Percentiles rank a stretch among this genome's conserved stretches.
phyloP scores from a whole-genome alignment of 1,140 invertebrate species.

The Globodera rostochiensis region DNA sequence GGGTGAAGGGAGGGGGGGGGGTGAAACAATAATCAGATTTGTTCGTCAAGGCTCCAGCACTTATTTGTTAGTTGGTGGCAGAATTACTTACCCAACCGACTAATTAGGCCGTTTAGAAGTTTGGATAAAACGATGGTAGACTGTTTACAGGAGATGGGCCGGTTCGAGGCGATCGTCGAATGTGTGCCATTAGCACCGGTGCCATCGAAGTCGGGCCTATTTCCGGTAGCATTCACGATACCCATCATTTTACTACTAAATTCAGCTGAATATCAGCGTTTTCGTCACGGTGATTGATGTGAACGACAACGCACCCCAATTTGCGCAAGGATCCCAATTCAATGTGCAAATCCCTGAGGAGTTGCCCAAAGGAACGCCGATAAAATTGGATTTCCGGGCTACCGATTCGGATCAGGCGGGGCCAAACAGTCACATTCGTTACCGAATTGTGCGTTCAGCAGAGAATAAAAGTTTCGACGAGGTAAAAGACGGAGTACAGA shows the following conservation, averaged over 20 bases:
- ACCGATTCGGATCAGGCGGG: constrained; percentile 86
- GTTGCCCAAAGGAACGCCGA: constrained; percentile 77
- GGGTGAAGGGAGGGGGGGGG: too few species aligned
- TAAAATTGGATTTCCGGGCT: constrained; percentile 81
- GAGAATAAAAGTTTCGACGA: neutral
- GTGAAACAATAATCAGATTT: too few species aligned
- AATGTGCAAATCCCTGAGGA: constrained; percentile 86
- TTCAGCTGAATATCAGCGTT: constrained; percentile 51
- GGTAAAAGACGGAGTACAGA: neutral
- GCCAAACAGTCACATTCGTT: constrained; percentile 89
- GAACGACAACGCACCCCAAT: constrained; percentile 89
- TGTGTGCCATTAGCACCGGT: constrained; percentile 40
- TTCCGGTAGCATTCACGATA: neutral
- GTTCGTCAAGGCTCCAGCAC: too few species aligned
- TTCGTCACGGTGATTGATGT: constrained; percentile 85
- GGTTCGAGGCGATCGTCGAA: constrained; percentile 54
- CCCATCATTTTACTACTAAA: neutral
- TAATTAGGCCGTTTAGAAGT: too few species aligned
- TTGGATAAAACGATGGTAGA: neutral
- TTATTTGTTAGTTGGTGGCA: too few species aligned
- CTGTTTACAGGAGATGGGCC: constrained; percentile 37
- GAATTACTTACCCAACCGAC: too few species aligned
- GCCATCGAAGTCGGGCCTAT: neutral
- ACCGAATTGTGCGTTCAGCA: constrained; percentile 66
- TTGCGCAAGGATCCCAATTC: constrained; percentile 79